phyloP scores from a whole-genome alignment of 2,888 invertebrate genomes.

The Syrista parreyssii region DNA sequence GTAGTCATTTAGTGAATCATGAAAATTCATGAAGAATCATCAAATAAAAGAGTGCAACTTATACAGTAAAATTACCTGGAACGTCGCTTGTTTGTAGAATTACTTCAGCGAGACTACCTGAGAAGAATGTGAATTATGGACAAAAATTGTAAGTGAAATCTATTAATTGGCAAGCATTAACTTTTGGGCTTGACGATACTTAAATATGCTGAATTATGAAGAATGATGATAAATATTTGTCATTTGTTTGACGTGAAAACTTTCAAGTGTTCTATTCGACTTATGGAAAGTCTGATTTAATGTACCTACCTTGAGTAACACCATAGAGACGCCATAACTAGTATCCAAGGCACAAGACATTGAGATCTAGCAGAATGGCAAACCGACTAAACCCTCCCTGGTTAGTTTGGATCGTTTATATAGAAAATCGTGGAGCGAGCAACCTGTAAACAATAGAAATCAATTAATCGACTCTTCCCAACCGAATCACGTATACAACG shows the following conservation, averaged over 20 bases:
- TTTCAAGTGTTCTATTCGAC: not conserved
- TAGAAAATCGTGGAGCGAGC: conserved; percentile 2
- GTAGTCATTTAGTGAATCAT: not conserved
- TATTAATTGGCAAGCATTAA: not conserved
- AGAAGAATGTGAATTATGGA: not conserved
- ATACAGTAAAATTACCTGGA: not conserved
- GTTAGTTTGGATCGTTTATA: not conserved
- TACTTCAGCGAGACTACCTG: not conserved
- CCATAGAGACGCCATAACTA: not conserved
- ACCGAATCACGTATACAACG: conserved; percentile 39
- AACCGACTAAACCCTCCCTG: conserved; percentile 11
- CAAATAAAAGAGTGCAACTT: not conserved
- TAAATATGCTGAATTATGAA: not conserved
- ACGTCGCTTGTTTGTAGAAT: not conserved
- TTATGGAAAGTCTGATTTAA: not conserved
- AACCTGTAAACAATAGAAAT: not conserved
- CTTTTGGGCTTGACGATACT: not conserved
- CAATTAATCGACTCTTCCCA: conserved; percentile 37
- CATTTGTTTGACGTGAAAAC: not conserved
- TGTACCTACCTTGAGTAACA: conserved; percentile 6
- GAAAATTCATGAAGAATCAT: not conserved
- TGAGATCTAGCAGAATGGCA: not conserved
- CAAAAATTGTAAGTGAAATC: not conserved
- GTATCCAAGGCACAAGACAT: conserved; percentile 2
- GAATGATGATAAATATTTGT: not conserved